A percentile compares a stretch with the other conserved stretches of the same genome.
Conservation (phyloP, 53 echinoderm and acorn worm genomes). For the Luidia sarsii region DNA sequence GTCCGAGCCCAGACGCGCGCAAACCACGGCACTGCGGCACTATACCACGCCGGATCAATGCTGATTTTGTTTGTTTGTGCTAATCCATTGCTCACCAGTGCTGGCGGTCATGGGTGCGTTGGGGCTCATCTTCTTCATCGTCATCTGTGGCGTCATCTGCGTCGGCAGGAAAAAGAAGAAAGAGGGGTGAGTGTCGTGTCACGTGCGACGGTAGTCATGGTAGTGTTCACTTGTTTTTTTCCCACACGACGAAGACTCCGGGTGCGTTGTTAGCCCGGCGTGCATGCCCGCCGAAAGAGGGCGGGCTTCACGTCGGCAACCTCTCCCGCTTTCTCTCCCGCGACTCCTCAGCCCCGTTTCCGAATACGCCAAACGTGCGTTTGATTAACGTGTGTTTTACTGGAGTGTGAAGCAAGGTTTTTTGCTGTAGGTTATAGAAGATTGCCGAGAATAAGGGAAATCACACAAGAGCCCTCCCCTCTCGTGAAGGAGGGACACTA, state of each 20-base stretch:
- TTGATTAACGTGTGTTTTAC: slow-evolving; percentile 27
- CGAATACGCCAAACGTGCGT: not conserved
- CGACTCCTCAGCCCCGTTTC: no score
- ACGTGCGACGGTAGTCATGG: no score
- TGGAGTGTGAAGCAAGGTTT: not conserved
- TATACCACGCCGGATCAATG: not conserved
- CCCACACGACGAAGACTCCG: no score
- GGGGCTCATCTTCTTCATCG: slow-evolving; percentile 67
- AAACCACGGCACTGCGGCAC: no score
- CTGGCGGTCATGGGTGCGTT: slow-evolving; percentile 59
- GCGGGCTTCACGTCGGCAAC: no score
- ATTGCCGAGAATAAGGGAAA: no score
- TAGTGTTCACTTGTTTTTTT: no score
- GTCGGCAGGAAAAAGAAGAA: slow-evolving; percentile 75
- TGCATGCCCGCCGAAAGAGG: no score
- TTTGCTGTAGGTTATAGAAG: not conserved
- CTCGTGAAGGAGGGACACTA: no score
- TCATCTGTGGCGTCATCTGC: slow-evolving; percentile 70
- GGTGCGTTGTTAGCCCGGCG: no score
- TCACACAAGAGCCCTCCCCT: no score
- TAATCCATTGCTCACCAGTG: slow-evolving; percentile 39
- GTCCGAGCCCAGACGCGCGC: not conserved
- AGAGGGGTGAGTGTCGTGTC: slow-evolving; percentile 78
- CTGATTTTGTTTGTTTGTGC: not conserved
- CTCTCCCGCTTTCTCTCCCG: no score